Evolutionary conservation across 2,888 invertebrate species (phyloP).

Genomic region (Eristalinus aeneus): DNA sequence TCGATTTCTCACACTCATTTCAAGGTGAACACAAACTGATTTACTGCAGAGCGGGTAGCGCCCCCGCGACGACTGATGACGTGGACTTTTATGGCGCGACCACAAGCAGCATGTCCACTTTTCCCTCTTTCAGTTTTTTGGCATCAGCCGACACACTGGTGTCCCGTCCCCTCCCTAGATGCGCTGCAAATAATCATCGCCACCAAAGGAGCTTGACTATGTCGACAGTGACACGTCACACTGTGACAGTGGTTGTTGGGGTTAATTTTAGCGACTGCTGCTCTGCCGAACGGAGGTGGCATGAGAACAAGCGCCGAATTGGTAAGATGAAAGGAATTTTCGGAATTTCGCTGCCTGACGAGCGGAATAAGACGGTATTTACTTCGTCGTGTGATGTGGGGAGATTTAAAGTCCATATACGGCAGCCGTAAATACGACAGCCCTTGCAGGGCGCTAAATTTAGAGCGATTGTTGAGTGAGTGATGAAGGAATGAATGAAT

Average conservation of each 20-base stretch:
- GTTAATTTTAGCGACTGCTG: constrained; percentile 50
- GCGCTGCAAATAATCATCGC: constrained; percentile 11
- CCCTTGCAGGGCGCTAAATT: background rate
- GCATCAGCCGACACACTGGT: background rate
- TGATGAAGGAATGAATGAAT: background rate
- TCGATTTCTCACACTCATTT: constrained; percentile 36
- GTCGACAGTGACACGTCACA: constrained; percentile 48
- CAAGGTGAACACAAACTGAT: constrained; percentile 52
- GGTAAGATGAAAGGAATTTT: constrained; percentile 52
- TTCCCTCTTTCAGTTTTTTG: background rate
- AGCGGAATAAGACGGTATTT: background rate
- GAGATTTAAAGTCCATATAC: background rate
- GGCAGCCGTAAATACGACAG: background rate
- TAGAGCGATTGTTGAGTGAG: background rate
- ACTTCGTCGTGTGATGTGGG: background rate
- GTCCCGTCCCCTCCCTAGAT: background rate
- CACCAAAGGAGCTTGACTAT: constrained; percentile 24
- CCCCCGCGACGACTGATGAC: constrained; percentile 35
- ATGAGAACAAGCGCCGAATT: constrained; percentile 7
- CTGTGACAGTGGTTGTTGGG: constrained; percentile 40
- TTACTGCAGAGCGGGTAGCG: background rate
- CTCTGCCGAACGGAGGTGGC: background rate
- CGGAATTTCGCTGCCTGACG: constrained; percentile 16
- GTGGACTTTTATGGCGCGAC: constrained; percentile 63
- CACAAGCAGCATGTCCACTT: background rate